phyloP scores from a whole-genome alignment of 2,888 invertebrate species.

The Ommatoiulus sabulosus region DNA sequence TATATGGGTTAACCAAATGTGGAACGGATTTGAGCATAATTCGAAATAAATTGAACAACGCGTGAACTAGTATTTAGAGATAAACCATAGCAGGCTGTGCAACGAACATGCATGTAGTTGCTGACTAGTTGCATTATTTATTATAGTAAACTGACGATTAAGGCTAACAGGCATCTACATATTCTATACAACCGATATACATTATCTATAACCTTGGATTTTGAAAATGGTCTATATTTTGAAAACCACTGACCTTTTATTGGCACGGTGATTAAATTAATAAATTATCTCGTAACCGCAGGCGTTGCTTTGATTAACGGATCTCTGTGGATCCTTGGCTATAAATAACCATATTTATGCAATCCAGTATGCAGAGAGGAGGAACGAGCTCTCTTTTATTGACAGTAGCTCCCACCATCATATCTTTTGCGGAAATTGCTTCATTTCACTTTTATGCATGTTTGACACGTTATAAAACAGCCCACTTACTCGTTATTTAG shows the following conservation, averaged over 20 bases:
- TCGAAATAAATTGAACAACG: background rate
- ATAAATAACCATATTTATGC: background rate
- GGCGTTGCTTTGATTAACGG: background rate
- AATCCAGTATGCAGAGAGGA: background rate
- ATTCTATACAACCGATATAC: too few species aligned
- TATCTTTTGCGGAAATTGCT: background rate
- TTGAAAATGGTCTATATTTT: background rate
- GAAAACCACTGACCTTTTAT: background rate
- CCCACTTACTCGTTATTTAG: background rate
- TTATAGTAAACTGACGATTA: background rate
- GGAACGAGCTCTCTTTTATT: background rate
- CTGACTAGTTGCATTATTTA: background rate
- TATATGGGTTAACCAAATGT: background rate
- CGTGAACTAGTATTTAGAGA: background rate
- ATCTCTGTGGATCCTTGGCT: background rate
- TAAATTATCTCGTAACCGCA: background rate
- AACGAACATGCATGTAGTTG: background rate
- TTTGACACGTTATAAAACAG: background rate
- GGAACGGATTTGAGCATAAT: background rate
- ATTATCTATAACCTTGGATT: background rate
- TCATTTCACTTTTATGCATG: background rate
- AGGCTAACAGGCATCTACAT: background rate
- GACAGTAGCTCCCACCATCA: background rate
- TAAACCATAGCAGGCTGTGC: background rate
- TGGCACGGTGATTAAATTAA: background rate